These are phyloP conservation scores for Lepisosteus oculatus DNA, from an alignment of 2,113 vertebrate species.

Conservation along the genomic window DNA sequence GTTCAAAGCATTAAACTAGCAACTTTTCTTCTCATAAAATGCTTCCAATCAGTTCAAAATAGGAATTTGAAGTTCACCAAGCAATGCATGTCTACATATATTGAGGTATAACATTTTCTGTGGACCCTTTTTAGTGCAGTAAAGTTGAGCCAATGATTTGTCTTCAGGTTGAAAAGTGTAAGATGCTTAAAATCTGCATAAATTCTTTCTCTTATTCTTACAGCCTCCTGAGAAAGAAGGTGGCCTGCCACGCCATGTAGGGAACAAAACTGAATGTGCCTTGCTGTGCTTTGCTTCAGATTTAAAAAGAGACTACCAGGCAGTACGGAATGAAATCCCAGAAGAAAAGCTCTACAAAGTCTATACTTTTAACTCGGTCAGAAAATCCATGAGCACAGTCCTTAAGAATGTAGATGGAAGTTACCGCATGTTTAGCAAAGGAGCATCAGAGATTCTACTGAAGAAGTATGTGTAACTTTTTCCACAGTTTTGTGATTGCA, in stretches of 20 bases:
- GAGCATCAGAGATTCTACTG: conserved; percentile 96
- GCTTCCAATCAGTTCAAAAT: too few species aligned
- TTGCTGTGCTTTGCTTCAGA: conserved; percentile 90
- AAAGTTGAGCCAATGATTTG: background rate
- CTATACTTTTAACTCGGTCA: conserved; percentile 97
- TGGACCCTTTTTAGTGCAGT: too few species aligned
- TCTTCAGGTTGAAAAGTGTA: background rate
- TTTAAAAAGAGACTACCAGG: conserved; percentile 94
- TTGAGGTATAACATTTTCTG: too few species aligned
- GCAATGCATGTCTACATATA: too few species aligned
- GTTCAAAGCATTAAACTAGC: too few species aligned
- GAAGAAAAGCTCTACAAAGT: conserved; percentile 97
- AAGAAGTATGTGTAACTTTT: conserved; percentile 81
- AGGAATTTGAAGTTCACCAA: too few species aligned
- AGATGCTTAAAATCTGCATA: background rate
- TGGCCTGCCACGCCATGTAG: conserved; percentile 92
- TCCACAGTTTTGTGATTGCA: too few species aligned
- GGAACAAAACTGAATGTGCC: conserved; percentile 99
- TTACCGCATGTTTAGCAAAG: conserved; percentile 98
- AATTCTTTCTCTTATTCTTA: background rate
- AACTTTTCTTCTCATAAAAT: too few species aligned
- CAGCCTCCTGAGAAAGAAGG: conserved; percentile 97
- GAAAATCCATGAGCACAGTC: conserved; percentile 98
- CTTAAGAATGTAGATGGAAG: conserved; percentile 93
- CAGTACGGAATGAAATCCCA: conserved; percentile 91